A percentile compares a stretch with the other conserved stretches of the same genome.
Conservation (phyloP, 2,888 invertebrate genomes). For the Oscheius sp. region DNA sequence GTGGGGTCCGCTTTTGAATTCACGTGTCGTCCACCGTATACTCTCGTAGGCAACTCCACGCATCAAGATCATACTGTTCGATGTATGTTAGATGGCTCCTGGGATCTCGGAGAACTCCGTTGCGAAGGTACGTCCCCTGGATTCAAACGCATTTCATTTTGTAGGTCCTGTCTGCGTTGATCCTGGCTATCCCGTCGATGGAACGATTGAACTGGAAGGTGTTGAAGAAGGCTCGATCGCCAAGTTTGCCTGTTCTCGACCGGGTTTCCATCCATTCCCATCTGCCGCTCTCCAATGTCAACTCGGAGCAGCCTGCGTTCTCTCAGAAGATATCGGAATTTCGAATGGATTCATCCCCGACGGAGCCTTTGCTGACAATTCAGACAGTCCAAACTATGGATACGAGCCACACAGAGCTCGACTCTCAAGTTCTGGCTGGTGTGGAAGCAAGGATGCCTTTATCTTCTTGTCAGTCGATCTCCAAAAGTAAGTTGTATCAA, state of each 20-base stretch:
- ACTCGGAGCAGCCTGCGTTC: constrained; percentile 89
- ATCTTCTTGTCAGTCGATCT: constrained; percentile 95
- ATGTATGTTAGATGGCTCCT: constrained; percentile 90
- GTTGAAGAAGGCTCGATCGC: constrained; percentile 86
- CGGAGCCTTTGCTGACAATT: constrained; percentile 86
- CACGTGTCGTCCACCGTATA: constrained; percentile 90
- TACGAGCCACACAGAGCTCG: constrained; percentile 78
- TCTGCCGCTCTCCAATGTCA: constrained; percentile 64
- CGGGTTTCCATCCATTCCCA: constrained; percentile 77
- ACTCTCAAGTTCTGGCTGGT: constrained; percentile 73
- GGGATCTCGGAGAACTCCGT: constrained; percentile 95
- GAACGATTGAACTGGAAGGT: constrained; percentile 83
- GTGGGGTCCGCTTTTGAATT: constrained; percentile 94
- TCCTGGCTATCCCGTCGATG: constrained; percentile 92
- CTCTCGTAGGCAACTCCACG: constrained; percentile 89
- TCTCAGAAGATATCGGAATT: constrained; percentile 89
- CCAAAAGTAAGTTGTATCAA: constrained; percentile 79
- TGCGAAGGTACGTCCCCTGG: constrained; percentile 83
- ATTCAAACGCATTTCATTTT: not conserved
- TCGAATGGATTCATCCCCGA: constrained; percentile 92
- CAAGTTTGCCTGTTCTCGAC: constrained; percentile 87
- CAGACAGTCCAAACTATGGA: constrained; percentile 78
- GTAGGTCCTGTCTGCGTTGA: constrained; percentile 90
- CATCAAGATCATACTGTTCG: constrained; percentile 89
- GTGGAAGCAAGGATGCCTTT: constrained; percentile 88